A percentile compares a stretch with the other conserved stretches of the same genome.
phyloP scores from a whole-genome alignment of 1,140 invertebrate species.

The Drosophila subobscura region DNA sequence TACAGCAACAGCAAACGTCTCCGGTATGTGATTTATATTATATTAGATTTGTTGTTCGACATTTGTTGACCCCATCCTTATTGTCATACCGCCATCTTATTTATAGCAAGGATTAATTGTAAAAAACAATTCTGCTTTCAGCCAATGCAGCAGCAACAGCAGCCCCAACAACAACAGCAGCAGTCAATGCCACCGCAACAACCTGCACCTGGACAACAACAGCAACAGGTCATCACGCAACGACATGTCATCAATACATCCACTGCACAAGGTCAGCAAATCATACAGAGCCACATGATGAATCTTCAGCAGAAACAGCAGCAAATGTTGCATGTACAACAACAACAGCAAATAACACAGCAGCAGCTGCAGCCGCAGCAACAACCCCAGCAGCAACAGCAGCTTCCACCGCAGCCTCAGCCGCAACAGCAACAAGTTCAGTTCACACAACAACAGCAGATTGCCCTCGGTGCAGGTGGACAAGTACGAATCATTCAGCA shows the following conservation, averaged over 20 bases:
- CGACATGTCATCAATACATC: slow-evolving; percentile 81
- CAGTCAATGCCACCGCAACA: slow-evolving; percentile 48
- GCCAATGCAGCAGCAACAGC: slow-evolving; percentile 41
- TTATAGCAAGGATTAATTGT: no score
- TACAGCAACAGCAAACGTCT: slow-evolving; percentile 43
- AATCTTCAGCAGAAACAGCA: slow-evolving; percentile 78
- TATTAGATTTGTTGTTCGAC: no score
- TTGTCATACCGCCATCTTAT: no score
- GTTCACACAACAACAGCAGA: slow-evolving; percentile 67
- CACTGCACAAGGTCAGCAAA: slow-evolving; percentile 79
- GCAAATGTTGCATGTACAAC: slow-evolving; percentile 69
- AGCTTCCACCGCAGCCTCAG: slow-evolving; percentile 32
- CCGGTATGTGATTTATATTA: no score
- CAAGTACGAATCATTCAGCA: slow-evolving; percentile 81
- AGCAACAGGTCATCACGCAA: slow-evolving; percentile 77
- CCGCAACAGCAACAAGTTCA: slow-evolving; percentile 64
- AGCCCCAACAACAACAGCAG: slow-evolving; percentile 36
- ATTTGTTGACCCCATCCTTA: no score
- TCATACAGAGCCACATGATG: slow-evolving; percentile 81
- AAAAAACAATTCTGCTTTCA: slow-evolving; percentile 12
- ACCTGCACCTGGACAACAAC: slow-evolving; percentile 47
- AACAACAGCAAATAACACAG: slow-evolving; percentile 49
- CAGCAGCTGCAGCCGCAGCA: slow-evolving; percentile 35
- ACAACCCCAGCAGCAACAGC: slow-evolving; percentile 29
- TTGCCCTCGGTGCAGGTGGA: slow-evolving; percentile 60